phyloP scores from a whole-genome alignment of 2,888 invertebrate species.

The Theristus sp. region DNA sequence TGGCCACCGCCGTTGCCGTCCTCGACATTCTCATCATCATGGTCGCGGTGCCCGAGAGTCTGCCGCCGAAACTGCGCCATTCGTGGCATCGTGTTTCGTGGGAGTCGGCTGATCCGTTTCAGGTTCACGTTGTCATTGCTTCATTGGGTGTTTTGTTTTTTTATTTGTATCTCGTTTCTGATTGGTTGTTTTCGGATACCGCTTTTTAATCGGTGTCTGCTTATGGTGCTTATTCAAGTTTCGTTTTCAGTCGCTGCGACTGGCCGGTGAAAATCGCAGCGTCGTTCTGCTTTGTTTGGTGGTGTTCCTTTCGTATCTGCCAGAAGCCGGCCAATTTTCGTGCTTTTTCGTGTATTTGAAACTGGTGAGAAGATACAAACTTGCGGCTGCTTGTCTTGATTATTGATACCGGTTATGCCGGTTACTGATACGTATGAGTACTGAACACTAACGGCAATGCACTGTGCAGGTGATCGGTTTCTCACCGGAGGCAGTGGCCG shows the following conservation, averaged over 20 bases:
- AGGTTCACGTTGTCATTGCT: constrained; percentile 12
- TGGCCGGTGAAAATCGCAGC: constrained; percentile 82
- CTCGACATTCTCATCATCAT: constrained; percentile 94
- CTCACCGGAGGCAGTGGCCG: constrained; percentile 77
- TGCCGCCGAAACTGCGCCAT: constrained; percentile 69
- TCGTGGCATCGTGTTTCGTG: constrained; percentile 74
- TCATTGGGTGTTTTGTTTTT: constrained; percentile 11
- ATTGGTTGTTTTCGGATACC: no score
- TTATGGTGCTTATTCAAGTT: neutral
- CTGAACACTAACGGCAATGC: no score
- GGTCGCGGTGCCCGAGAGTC: constrained; percentile 90
- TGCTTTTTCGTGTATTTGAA: constrained; percentile 98
- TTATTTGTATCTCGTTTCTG: neutral
- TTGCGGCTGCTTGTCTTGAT: neutral
- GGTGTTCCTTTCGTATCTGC: constrained; percentile 88
- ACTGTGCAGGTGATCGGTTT: constrained; percentile 66
- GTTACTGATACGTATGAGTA: no score
- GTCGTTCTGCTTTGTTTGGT: constrained; percentile 89
- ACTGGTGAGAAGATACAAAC: constrained; percentile 48
- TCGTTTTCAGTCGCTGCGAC: constrained; percentile 49
- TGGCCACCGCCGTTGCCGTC: constrained; percentile 80
- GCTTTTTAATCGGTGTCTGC: no score
- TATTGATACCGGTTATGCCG: neutral
- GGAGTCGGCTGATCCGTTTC: constrained; percentile 94
- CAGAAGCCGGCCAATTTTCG: constrained; percentile 91